Conservation (phyloP, 2,888 invertebrate genomes). For the Meandrusa payeni region DNA sequence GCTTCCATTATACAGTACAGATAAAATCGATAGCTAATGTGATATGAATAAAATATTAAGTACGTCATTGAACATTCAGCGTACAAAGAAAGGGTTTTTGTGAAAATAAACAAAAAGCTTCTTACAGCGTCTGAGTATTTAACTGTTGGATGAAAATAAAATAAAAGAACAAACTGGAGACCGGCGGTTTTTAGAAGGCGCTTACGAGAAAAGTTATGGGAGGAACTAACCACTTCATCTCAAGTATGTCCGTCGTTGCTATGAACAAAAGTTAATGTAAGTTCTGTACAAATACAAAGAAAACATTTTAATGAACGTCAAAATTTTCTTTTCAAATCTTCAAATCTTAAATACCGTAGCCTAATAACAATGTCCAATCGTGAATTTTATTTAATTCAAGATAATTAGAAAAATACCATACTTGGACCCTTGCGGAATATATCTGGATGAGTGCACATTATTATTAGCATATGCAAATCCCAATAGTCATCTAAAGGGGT, state of each 20-base stretch:
- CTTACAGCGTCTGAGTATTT: constrained; percentile 18
- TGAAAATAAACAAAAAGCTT: constrained; percentile 19
- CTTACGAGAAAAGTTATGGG: constrained; percentile 22
- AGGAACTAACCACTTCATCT: constrained; percentile 19
- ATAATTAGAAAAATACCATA: too few relatives aligned
- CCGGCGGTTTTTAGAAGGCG: constrained; percentile 19
- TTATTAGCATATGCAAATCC: too few relatives aligned
- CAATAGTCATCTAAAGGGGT: too few relatives aligned
- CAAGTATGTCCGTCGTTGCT: constrained; percentile 8
- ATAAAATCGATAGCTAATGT: constrained; percentile 20
- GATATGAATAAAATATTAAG: constrained; percentile 25
- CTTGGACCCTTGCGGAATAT: too few relatives aligned
- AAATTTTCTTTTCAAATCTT: too few relatives aligned
- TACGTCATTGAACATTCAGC: constrained; percentile 14
- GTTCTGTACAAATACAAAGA: constrained; percentile 3
- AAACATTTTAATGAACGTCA: too few relatives aligned
- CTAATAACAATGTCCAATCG: too few relatives aligned
- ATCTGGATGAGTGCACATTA: too few relatives aligned
- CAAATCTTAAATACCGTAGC: too few relatives aligned
- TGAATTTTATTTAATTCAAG: too few relatives aligned
- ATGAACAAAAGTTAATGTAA: constrained; percentile 10
- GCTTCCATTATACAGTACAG: constrained; percentile 1
- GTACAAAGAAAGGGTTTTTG: constrained; percentile 16
- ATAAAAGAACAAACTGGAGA: constrained; percentile 11
- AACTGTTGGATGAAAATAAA: constrained; percentile 17